phyloP scores from a whole-genome alignment of 2,113 vertebrate genomes.

The Argyrosomus japonicus region DNA sequence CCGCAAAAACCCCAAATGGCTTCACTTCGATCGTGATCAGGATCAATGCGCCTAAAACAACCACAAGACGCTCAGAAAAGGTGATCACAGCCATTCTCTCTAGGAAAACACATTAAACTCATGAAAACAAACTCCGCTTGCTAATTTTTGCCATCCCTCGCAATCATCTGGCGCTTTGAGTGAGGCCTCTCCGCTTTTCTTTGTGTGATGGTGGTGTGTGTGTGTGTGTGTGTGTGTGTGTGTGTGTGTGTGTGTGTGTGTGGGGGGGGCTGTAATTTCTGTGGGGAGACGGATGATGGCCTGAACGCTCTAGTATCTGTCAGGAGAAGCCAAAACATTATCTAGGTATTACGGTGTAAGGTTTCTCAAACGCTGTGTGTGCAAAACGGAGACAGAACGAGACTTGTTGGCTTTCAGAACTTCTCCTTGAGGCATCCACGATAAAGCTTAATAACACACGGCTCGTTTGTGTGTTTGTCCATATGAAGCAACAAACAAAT shows the following conservation, averaged over 20 bases:
- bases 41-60: slow-evolving; percentile 29
- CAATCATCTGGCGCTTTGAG: background rate
- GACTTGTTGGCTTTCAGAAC: slow-evolving; percentile 25
- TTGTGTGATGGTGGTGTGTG: background rate
- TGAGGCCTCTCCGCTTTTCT: background rate
- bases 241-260: background rate
- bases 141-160: background rate
- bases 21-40: slow-evolving; percentile 29
- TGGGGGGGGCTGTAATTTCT: slow-evolving; percentile 22
- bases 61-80: background rate
- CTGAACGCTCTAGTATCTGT: slow-evolving; percentile 23
- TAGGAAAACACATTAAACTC: slow-evolving; percentile 2
- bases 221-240: background rate
- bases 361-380: slow-evolving; percentile 34
- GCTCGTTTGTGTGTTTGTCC: slow-evolving; percentile 11
- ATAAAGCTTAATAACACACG: slow-evolving; percentile 13
- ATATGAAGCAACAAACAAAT: slow-evolving; percentile 67
- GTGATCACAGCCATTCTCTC: background rate
- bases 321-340: slow-evolving; percentile 28
- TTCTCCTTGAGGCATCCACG: slow-evolving; percentile 24
- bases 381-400: slow-evolving; percentile 15
- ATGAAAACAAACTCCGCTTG: background rate
- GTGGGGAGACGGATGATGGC: background rate
- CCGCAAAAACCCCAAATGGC: slow-evolving; percentile 10
- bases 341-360: slow-evolving; percentile 34